phyloP scores from a whole-genome alignment of 2,888 invertebrate species.

The Mythimna loreyi region DNA sequence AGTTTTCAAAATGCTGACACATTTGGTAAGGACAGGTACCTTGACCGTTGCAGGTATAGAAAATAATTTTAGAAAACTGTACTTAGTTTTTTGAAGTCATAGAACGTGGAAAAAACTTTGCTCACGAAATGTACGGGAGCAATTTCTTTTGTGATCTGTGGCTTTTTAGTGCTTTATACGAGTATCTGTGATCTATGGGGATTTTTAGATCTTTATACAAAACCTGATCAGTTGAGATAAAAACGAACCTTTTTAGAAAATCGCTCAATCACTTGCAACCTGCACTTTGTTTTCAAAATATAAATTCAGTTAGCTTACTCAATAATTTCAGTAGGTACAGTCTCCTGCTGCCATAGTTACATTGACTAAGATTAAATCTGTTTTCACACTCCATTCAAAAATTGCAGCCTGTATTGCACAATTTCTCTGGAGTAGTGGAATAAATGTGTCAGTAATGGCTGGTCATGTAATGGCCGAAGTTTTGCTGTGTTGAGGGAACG shows the following conservation, averaged over 20 bases:
- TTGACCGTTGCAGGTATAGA: neutral
- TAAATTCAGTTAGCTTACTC: neutral
- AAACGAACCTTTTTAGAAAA: no score
- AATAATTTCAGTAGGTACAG: no score
- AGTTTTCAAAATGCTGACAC: no score
- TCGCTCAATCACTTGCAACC: no score
- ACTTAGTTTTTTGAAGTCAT: neutral
- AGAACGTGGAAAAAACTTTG: neutral
- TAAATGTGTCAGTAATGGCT: slow-evolving; percentile 16
- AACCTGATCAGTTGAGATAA: no score
- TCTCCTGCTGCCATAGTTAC: no score
- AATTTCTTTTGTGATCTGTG: neutral
- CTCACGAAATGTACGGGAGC: neutral
- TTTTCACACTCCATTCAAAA: neutral
- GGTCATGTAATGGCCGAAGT: slow-evolving; percentile 23
- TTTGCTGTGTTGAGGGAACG: slow-evolving; percentile 11
- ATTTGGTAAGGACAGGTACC: no score
- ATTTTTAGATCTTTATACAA: no score
- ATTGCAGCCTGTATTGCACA: slow-evolving; percentile 9
- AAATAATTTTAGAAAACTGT: neutral
- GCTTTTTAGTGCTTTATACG: neutral
- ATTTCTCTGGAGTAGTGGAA: slow-evolving; percentile 22
- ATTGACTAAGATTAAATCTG: no score
- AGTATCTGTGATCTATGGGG: no score
- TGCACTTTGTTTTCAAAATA: no score